A percentile compares a stretch with the other conserved stretches of the same genome.
phyloP scores from a whole-genome alignment of 1,140 invertebrate species.

The Drosophila pseudoobscura region DNA sequence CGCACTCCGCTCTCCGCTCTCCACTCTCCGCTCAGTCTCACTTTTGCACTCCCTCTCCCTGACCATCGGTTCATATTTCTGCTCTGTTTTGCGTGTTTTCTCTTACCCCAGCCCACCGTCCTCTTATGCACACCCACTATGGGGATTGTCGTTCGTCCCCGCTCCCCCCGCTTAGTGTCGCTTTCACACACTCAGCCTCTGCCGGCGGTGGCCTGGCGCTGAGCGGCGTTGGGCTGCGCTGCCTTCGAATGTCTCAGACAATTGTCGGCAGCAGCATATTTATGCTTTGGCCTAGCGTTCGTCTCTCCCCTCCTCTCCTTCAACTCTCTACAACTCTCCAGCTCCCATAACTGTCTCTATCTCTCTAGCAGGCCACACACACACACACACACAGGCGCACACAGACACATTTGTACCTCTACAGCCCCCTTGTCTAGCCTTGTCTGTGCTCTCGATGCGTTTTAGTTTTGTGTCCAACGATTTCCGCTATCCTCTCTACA shows the following conservation, averaged over 20 bases:
- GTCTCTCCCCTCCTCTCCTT: neutral
- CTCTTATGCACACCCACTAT: conserved; percentile 19
- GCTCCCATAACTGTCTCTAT: conserved; percentile 8
- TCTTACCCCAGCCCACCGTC: neutral
- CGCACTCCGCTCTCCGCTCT: neutral
- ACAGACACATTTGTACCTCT: too few species aligned
- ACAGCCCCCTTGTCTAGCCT: too few species aligned
- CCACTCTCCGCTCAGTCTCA: too few species aligned
- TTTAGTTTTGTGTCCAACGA: conserved; percentile 65
- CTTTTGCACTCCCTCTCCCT: neutral
- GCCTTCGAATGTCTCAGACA: conserved; percentile 71
- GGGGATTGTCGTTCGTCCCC: neutral
- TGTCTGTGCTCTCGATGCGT: conserved; percentile 39
- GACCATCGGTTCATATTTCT: conserved; percentile 26
- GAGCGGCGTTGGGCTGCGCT: conserved; percentile 11
- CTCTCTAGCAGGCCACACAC: conserved; percentile 7
- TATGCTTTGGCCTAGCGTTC: conserved; percentile 51
- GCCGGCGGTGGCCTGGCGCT: conserved; percentile 6
- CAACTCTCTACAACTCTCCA: conserved; percentile 6
- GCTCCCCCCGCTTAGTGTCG: conserved; percentile 4
- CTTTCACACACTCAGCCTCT: conserved; percentile 27
- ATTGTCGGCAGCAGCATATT: conserved; percentile 74
- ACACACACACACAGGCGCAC: too few species aligned
- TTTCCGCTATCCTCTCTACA: conserved; percentile 11
- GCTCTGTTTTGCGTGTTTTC: conserved; percentile 53